phyloP scores from a whole-genome alignment of 2,888 invertebrate genomes.

The Phytoseiulus persimilis region DNA sequence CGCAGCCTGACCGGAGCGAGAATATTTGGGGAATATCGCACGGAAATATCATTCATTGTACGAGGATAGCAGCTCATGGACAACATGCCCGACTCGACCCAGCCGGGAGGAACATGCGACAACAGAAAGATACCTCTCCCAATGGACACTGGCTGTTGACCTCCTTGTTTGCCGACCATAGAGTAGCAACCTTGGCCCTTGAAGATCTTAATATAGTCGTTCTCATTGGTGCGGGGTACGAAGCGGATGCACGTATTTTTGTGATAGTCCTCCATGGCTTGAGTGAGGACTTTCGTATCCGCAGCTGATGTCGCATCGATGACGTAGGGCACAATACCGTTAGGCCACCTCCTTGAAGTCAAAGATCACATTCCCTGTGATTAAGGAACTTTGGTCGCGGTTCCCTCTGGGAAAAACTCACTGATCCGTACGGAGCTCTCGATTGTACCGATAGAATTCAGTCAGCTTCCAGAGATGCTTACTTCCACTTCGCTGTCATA shows the following conservation, averaged over 20 bases:
- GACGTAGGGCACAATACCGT: constrained; percentile 41
- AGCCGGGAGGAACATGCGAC: too few species aligned
- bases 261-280: constrained; percentile 28
- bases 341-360: constrained; percentile 35
- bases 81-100: too few species aligned
- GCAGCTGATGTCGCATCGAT: constrained; percentile 41
- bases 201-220: constrained; percentile 38
- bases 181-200: constrained; percentile 16
- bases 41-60: not conserved
- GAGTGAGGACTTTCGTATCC: not conserved
- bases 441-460: too few species aligned
- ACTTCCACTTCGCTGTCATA: not conserved
- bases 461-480: not conserved
- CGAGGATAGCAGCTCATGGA: too few species aligned
- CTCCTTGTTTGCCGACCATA: constrained; percentile 32
- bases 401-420: not conserved
- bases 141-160: constrained; percentile 16
- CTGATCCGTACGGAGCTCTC: not conserved
- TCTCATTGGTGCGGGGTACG: constrained; percentile 18
- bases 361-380: not conserved
- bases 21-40: too few species aligned
- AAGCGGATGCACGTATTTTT: not conserved
- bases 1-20: not conserved
- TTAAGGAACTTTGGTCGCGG: not conserved
- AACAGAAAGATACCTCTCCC: not conserved